Percentiles rank a stretch among this genome's conserved stretches.
Conservation (phyloP, 2,888 invertebrate species). For the Dasypogon diadema region DNA sequence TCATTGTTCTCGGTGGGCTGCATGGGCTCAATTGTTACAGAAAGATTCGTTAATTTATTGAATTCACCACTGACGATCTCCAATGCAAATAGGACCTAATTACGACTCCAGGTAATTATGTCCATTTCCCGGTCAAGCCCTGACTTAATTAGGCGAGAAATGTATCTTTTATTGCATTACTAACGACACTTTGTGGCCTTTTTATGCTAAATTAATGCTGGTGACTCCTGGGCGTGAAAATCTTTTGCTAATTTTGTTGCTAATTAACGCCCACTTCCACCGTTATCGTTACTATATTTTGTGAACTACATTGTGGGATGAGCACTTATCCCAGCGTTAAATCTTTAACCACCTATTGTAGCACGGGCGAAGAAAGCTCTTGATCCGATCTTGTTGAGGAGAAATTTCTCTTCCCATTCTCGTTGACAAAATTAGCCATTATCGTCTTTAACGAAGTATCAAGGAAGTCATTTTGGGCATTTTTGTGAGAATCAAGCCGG, state of each 20-base stretch:
- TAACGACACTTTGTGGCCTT: not conserved
- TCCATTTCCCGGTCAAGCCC: not conserved
- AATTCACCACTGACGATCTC: too few species aligned
- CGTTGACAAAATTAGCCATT: slow-evolving; percentile 4
- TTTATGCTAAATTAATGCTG: slow-evolving; percentile 10
- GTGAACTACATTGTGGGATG: not conserved
- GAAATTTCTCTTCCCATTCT: not conserved
- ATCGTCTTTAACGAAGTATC: not conserved
- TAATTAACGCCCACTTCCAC: not conserved
- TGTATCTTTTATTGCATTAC: not conserved
- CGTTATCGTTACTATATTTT: not conserved
- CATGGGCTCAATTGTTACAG: not conserved
- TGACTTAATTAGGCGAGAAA: not conserved
- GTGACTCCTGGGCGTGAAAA: too few species aligned
- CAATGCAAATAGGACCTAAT: not conserved
- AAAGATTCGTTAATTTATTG: slow-evolving; percentile 7
- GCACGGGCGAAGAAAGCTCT: not conserved
- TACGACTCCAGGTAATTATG: not conserved
- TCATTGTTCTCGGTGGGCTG: slow-evolving; percentile 19
- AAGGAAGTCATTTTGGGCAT: too few species aligned
- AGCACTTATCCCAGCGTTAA: not conserved
- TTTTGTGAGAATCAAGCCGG: too few species aligned
- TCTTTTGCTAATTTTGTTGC: not conserved
- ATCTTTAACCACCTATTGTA: not conserved
- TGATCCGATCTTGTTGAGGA: not conserved